Percentiles rank a stretch among this genome's conserved stretches.
These are phyloP conservation scores for Spermophilus dauricus DNA, from an alignment of 2,113 vertebrate species.

Conservation along the genomic window DNA sequence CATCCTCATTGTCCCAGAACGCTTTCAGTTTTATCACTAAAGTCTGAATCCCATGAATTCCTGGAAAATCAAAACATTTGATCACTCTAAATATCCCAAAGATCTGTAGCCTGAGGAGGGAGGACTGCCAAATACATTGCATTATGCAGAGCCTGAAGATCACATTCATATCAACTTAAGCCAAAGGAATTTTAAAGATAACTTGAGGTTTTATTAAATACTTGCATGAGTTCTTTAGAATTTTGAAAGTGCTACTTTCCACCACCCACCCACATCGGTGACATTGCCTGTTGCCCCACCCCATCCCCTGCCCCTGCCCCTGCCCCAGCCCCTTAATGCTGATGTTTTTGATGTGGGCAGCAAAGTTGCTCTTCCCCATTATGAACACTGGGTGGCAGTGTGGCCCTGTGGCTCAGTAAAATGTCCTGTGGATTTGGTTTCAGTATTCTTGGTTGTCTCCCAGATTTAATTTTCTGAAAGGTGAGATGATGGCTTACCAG, in stretches of 20 bases:
- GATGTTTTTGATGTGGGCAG: not conserved
- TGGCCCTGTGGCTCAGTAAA: not conserved
- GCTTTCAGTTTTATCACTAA: not conserved
- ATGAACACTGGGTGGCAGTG: constrained; percentile 65
- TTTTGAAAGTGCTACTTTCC: not conserved
- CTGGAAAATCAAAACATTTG: not conserved
- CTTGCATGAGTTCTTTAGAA: not conserved
- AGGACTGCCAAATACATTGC: rapidly evolving
- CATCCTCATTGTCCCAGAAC: rapidly evolving
- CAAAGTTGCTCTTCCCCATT: not conserved
- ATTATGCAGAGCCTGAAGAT: not conserved
- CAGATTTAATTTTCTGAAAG: not conserved
- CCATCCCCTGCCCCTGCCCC: no score
- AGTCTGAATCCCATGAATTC: not conserved
- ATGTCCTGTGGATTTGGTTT: rapidly evolving
- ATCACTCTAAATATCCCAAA: not conserved
- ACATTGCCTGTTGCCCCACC: no score
- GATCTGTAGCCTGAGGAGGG: not conserved
- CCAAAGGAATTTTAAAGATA: constrained; percentile 1
- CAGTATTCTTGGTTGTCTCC: not conserved
- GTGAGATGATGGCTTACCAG: not conserved
- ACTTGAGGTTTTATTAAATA: not conserved
- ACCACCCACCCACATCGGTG: no score
- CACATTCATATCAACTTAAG: not conserved
- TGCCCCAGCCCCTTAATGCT: no score